These are phyloP conservation scores for Bergia puertoricense DNA, from an alignment of 92 coral and sea anemone genomes.

Conservation along the genomic window DNA sequence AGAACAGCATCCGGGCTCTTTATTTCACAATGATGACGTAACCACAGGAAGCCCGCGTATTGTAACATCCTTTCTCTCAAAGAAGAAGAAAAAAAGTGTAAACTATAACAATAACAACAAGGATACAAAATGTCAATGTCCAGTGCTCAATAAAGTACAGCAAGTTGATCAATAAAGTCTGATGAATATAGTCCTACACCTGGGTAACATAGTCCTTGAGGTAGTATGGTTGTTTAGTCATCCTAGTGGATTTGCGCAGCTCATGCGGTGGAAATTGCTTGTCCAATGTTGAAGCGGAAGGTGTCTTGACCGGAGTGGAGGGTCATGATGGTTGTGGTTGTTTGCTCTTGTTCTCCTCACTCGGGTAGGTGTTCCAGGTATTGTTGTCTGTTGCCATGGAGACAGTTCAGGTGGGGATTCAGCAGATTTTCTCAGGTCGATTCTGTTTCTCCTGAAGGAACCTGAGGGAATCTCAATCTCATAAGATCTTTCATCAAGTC, in stretches of 20 bases:
- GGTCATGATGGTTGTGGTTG: neutral
- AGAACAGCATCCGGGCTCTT: too few species aligned
- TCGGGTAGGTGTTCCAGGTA: neutral
- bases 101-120: too few species aligned
- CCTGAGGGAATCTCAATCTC: slow-evolving; percentile 1
- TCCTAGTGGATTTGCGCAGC: neutral
- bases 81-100: too few species aligned
- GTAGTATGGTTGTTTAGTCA: neutral
- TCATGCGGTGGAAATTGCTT: too few species aligned
- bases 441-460: slow-evolving; percentile 18
- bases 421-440: neutral
- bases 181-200: neutral
- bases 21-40: too few species aligned
- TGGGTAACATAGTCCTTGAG: neutral
- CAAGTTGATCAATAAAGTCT: neutral
- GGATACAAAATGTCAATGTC: too few species aligned
- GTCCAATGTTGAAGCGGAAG: too few species aligned
- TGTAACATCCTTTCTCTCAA: too few species aligned
- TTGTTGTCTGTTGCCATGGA: neutral
- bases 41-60: too few species aligned
- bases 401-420: neutral
- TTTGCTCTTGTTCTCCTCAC: neutral
- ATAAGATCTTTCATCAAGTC: slow-evolving; percentile 20
- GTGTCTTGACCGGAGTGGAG: neutral
- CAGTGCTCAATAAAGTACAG: too few species aligned